phyloP scores from a whole-genome alignment of 2,113 vertebrate species.

The Mionectes macconnelli region DNA sequence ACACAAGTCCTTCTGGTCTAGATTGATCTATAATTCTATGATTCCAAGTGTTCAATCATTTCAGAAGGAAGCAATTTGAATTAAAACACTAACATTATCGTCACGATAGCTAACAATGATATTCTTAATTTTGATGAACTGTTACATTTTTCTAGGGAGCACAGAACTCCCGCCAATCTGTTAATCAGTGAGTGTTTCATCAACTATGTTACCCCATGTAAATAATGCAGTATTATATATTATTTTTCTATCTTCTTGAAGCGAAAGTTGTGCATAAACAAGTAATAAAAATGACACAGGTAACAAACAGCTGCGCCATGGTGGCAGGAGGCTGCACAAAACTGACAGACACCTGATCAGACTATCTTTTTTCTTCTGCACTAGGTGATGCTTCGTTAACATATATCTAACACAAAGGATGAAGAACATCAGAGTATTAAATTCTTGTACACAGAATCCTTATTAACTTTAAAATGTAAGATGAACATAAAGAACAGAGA shows the following conservation, averaged over 20 bases:
- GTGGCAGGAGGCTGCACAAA: neutral
- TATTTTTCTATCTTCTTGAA: neutral
- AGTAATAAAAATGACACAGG: neutral
- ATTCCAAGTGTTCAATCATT: neutral
- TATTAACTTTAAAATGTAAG: neutral
- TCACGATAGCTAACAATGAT: neutral
- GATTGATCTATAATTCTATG: neutral
- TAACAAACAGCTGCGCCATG: neutral
- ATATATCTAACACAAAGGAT: neutral
- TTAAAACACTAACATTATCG: neutral
- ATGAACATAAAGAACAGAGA: neutral
- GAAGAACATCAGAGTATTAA: neutral
- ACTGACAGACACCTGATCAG: neutral
- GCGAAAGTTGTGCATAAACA: neutral
- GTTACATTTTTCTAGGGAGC: neutral
- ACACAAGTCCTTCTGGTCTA: neutral
- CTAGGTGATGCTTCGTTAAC: neutral
- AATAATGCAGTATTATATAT: neutral
- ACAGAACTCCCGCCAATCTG: neutral
- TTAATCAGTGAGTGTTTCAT: neutral
- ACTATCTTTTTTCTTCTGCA: neutral
- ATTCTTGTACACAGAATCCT: neutral
- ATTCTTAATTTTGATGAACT: neutral
- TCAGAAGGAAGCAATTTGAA: neutral
- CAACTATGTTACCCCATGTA: accelerated